Evolutionary conservation across 2,797 vertebrate species (phyloP).

Genomic region (Australoheros facetus): DNA sequence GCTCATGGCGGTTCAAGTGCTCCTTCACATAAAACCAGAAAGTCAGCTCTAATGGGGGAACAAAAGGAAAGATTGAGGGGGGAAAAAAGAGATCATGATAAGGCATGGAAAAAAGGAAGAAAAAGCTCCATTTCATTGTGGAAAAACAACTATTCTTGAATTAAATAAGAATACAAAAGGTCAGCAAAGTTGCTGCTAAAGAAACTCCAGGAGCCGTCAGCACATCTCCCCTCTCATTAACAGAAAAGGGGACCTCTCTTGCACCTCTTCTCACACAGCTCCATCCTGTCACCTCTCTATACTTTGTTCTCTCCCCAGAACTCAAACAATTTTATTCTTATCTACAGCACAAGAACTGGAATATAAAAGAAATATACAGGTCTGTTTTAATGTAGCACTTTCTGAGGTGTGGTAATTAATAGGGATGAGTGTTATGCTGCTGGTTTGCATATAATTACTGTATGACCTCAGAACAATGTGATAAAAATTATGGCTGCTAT

Average conservation of each 20-base stretch:
- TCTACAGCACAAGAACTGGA: not conserved
- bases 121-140: not conserved
- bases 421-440: conserved; percentile 4
- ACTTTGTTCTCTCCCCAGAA: conserved; percentile 6
- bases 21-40: conserved; percentile 98
- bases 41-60: conserved; percentile 71
- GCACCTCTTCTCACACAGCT: conserved; percentile 1
- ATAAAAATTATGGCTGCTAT: conserved; percentile 36
- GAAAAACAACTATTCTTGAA: not conserved
- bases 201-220: not conserved
- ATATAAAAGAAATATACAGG: not conserved
- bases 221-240: conserved; percentile 25
- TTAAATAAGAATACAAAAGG: not conserved
- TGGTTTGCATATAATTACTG: conserved; percentile 50
- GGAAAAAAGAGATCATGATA: not conserved
- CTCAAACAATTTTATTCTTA: not conserved
- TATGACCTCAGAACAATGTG: conserved; percentile 41
- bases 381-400: conserved; percentile 22
- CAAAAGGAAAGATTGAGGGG: not conserved
- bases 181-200: not conserved
- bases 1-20: conserved; percentile 92
- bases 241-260: not conserved
- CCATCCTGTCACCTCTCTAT: not conserved
- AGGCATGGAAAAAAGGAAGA: not conserved
- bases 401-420: conserved; percentile 39